Evolutionary conservation across 35 echinoderm and acorn worm species (phyloP).

Genomic region (Apostichopus japonicus): DNA sequence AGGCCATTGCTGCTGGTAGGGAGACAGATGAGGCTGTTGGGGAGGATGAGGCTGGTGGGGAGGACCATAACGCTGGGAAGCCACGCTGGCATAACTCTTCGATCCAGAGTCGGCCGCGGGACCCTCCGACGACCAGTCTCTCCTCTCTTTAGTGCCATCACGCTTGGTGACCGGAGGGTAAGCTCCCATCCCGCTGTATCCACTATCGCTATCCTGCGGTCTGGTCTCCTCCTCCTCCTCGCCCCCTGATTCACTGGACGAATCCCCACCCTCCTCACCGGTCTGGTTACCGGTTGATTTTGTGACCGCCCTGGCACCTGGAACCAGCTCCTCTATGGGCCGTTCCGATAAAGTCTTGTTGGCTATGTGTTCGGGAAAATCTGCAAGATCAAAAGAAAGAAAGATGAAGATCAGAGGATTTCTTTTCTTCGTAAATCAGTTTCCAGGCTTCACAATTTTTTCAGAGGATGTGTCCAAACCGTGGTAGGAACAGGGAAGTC

Average conservation of each 20-base stretch:
- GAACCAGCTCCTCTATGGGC: conserved; percentile 63
- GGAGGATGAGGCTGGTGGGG: background rate
- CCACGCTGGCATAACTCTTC: conserved; percentile 35
- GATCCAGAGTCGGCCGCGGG: background rate
- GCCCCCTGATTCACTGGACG: conserved; percentile 74
- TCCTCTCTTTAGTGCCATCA: conserved; percentile 53
- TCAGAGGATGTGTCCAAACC: too few relatives aligned
- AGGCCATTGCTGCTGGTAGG: conserved; percentile 26
- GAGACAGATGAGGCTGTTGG: conserved; percentile 2
- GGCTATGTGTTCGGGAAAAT: conserved; percentile 93
- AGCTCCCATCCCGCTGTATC: conserved; percentile 88
- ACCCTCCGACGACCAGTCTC: conserved; percentile 40
- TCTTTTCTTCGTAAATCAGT: too few relatives aligned
- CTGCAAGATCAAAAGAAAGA: conserved; percentile 11
- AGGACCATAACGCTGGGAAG: background rate
- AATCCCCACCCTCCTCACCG: conserved; percentile 36
- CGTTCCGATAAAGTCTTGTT: conserved; percentile 87
- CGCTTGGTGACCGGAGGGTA: conserved; percentile 49
- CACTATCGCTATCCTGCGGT: conserved; percentile 92
- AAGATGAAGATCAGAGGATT: too few relatives aligned
- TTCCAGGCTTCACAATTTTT: too few relatives aligned
- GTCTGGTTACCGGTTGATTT: conserved; percentile 94
- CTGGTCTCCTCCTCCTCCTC: conserved; percentile 63
- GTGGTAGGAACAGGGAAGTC: too few relatives aligned
- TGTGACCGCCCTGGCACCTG: conserved; percentile 47